These are phyloP conservation scores for Ctenicera cuprea DNA, from an alignment of 2,888 invertebrate species.

Conservation along the genomic window DNA sequence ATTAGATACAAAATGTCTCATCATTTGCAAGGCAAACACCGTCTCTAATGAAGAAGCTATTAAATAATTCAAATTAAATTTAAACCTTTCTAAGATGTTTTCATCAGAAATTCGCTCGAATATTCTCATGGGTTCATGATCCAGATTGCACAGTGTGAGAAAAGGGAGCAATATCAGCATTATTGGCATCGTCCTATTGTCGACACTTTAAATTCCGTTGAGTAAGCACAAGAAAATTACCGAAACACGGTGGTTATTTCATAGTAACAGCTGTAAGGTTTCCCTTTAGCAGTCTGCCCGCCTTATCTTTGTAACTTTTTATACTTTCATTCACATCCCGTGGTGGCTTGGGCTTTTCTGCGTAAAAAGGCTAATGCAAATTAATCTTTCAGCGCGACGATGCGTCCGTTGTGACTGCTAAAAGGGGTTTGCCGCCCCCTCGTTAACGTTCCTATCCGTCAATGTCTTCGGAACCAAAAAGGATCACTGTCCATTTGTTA, in stretches of 20 bases:
- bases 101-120: background rate
- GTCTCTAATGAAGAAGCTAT: too few relatives aligned
- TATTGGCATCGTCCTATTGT: constrained; percentile 23
- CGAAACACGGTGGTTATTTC: constrained; percentile 37
- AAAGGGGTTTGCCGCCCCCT: constrained; percentile 43
- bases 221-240: constrained; percentile 39
- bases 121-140: background rate
- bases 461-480: constrained; percentile 43
- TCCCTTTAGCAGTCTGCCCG: constrained; percentile 13
- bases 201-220: constrained; percentile 30
- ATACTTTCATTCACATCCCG: constrained; percentile 31
- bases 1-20: too few relatives aligned
- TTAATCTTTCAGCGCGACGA: constrained; percentile 46
- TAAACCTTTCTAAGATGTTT: background rate
- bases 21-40: too few relatives aligned
- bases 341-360: background rate
- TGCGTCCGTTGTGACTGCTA: constrained; percentile 45
- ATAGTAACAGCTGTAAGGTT: constrained; percentile 38
- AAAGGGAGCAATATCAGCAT: constrained; percentile 37
- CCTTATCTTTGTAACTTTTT: constrained; percentile 29
- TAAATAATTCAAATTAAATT: too few relatives aligned
- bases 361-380: constrained; percentile 47
- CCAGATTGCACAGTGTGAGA: background rate
- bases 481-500: constrained; percentile 49
- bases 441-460: constrained; percentile 50